Evolutionary conservation across 2,888 invertebrate genomes (phyloP).

Genomic region (Cosmia pyralina): DNA sequence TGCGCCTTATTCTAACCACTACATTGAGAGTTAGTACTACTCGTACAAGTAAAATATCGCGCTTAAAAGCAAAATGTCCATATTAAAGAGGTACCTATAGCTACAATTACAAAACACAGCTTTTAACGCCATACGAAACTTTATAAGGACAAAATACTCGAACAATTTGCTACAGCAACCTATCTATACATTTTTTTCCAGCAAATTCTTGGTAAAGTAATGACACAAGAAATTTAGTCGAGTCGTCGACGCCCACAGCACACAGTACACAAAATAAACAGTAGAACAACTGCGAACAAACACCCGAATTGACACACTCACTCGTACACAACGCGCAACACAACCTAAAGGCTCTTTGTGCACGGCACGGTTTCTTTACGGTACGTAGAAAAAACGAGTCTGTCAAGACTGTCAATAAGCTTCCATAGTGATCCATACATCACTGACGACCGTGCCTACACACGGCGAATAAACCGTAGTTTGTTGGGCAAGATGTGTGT

Average conservation of each 20-base stretch:
- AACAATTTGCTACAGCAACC: slow-evolving; percentile 6
- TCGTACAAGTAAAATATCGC: background rate
- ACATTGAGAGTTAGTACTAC: background rate
- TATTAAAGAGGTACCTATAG: background rate
- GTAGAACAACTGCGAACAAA: slow-evolving; percentile 12
- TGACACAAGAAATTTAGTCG: slow-evolving; percentile 51
- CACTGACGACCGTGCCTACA: too few relatives aligned
- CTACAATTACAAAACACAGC: slow-evolving; percentile 1
- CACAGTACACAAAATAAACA: background rate
- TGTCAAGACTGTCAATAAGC: too few relatives aligned
- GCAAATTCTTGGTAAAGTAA: slow-evolving; percentile 56
- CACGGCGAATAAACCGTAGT: too few relatives aligned
- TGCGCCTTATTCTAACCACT: background rate
- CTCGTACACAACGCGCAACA: too few relatives aligned
- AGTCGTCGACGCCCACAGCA: slow-evolving; percentile 32
- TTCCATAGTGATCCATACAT: too few relatives aligned
- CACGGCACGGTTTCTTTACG: too few relatives aligned
- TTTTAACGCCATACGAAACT: slow-evolving; percentile 16
- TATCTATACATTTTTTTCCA: slow-evolving; percentile 43
- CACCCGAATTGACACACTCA: background rate
- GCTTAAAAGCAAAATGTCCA: background rate
- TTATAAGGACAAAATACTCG: slow-evolving; percentile 18
- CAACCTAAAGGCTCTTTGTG: background rate
- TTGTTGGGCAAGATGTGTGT: too few relatives aligned
- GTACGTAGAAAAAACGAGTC: too few relatives aligned